Percentiles rank a stretch among this genome's conserved stretches.
These are phyloP conservation scores for Anguilla megastoma DNA, from an alignment of 2,797 vertebrate species.

Conservation along the genomic window DNA sequence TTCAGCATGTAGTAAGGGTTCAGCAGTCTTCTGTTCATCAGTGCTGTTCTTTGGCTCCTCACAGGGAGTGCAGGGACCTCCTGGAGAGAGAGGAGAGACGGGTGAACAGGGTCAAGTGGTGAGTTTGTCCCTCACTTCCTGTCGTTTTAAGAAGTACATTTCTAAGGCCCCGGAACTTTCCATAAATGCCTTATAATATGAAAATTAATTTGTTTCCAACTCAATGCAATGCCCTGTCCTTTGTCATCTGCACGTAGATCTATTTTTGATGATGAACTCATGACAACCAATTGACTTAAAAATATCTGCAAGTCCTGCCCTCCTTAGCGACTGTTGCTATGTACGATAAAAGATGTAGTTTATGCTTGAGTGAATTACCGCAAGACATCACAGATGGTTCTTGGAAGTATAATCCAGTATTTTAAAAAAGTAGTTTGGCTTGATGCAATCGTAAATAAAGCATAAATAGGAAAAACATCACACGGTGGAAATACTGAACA, in stretches of 20 bases:
- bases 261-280: neutral
- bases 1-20: neutral
- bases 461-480: too few species aligned
- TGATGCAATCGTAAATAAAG: too few species aligned
- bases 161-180: neutral
- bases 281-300: neutral
- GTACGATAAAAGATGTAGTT: too few species aligned
- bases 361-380: too few species aligned
- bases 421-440: too few species aligned
- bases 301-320: too few species aligned
- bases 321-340: too few species aligned
- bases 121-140: constrained; percentile 45
- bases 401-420: too few species aligned
- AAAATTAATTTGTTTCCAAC: constrained; percentile 45
- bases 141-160: neutral
- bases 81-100: constrained; percentile 66
- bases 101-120: constrained; percentile 66
- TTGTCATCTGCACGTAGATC: neutral
- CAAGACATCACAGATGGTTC: too few species aligned
- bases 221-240: neutral
- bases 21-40: neutral
- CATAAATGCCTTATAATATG: constrained; percentile 39
- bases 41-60: constrained; percentile 51
- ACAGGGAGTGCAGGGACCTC: constrained; percentile 69
- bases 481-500: too few species aligned